Conservation (phyloP, 2,797 vertebrate genomes). For the Antrozous pallidus region DNA sequence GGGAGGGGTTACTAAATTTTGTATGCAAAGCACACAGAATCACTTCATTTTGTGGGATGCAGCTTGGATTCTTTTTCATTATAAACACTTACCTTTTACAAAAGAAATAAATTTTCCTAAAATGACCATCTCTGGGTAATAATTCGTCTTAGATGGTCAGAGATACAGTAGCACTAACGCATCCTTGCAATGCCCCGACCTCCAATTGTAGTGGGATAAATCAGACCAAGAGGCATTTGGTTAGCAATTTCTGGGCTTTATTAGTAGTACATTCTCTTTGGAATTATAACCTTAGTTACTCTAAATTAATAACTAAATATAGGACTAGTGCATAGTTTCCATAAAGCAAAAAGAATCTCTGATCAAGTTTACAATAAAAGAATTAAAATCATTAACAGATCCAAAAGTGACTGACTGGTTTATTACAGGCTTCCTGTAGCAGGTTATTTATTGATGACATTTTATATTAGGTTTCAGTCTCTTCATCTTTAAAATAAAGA, state of each 20-base stretch:
- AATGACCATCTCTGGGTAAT: neutral
- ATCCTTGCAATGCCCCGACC: neutral
- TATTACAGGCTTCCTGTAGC: neutral
- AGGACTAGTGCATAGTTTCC: neutral
- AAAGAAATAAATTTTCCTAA: neutral
- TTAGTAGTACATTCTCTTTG: neutral
- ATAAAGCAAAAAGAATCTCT: slow-evolving; percentile 5
- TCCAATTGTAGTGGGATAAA: neutral
- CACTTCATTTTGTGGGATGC: neutral
- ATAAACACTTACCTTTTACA: neutral
- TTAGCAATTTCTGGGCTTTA: neutral
- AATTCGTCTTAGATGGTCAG: neutral
- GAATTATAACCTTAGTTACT: neutral
- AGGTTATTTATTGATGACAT: neutral
- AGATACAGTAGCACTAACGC: neutral
- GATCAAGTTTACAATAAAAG: neutral
- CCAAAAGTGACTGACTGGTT: neutral
- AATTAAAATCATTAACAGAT: neutral
- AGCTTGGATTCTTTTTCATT: neutral
- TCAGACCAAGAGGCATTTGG: neutral
- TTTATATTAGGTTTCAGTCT: neutral
- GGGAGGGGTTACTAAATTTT: neutral
- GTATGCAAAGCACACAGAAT: neutral
- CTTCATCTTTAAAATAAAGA: slow-evolving; percentile 25
- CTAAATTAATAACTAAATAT: neutral